These are phyloP conservation scores for Zonotrichia leucophrys DNA, from an alignment of 2,113 vertebrate species.

Conservation along the genomic window DNA sequence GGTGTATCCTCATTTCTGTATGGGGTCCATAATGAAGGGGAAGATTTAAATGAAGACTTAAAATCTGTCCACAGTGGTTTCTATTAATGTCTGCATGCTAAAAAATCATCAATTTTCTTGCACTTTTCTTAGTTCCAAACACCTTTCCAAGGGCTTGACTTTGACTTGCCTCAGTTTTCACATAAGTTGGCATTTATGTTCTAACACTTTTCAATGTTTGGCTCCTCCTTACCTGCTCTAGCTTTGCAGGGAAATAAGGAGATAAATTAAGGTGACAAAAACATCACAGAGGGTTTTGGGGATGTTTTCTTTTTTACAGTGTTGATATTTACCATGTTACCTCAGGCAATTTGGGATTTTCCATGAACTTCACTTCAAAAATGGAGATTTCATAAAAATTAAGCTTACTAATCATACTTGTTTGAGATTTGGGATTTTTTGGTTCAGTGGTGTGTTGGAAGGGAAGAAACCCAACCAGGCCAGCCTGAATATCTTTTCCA, in stretches of 20 bases:
- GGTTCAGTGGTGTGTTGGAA: neutral
- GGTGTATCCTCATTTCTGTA: neutral
- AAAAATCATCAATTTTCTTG: accelerated
- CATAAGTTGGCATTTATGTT: accelerated
- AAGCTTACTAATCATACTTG: neutral
- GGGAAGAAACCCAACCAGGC: neutral
- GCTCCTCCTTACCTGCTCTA: neutral
- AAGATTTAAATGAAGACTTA: neutral
- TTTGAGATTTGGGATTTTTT: neutral
- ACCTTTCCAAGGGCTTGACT: neutral
- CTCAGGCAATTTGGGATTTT: neutral
- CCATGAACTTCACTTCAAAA: neutral
- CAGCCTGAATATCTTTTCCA: neutral
- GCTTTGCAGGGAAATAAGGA: neutral
- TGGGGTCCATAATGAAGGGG: neutral
- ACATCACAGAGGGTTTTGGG: neutral
- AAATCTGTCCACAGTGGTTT: neutral
- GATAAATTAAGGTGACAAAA: neutral
- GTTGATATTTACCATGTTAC: neutral
- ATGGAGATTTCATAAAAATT: neutral
- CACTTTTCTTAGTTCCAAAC: neutral
- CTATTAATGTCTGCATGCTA: neutral
- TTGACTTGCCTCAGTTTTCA: neutral
- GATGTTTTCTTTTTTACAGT: accelerated
- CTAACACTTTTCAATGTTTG: neutral